phyloP scores from a whole-genome alignment of 2,113 vertebrate species.

The Marmota flaviventris region DNA sequence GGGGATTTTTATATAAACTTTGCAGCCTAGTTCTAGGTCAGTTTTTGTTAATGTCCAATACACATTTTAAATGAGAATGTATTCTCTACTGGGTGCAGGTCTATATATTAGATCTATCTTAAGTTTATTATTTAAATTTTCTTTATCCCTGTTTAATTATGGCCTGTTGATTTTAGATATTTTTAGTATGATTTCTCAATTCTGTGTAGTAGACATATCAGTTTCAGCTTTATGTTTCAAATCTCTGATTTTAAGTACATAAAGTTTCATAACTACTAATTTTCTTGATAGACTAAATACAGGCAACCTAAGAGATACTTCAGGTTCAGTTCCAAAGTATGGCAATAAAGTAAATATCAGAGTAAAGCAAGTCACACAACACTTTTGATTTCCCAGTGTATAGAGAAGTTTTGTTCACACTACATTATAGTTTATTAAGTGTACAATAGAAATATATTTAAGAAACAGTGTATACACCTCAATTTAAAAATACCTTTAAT shows the following conservation, averaged over 20 bases:
- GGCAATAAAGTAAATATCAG: neutral
- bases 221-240: slow-evolving; percentile 30
- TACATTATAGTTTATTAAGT: neutral
- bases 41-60: neutral
- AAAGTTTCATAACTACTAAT: neutral
- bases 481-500: too few species aligned
- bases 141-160: neutral
- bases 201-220: neutral
- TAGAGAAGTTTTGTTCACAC: neutral
- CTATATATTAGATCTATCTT: neutral
- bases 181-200: slow-evolving; percentile 18
- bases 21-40: neutral
- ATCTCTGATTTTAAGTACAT: neutral
- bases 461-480: neutral
- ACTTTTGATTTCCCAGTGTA: neutral
- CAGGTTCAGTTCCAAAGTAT: neutral
- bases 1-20: neutral
- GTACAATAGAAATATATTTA: neutral
- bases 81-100: neutral
- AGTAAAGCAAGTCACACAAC: neutral
- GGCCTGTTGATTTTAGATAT: neutral
- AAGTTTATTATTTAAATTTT: neutral
- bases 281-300: neutral
- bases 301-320: neutral
- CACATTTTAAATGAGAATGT: neutral